Base-by-base conservation (phyloP, 2,797 vertebrate genomes). In the Mus minutoides region DNA sequence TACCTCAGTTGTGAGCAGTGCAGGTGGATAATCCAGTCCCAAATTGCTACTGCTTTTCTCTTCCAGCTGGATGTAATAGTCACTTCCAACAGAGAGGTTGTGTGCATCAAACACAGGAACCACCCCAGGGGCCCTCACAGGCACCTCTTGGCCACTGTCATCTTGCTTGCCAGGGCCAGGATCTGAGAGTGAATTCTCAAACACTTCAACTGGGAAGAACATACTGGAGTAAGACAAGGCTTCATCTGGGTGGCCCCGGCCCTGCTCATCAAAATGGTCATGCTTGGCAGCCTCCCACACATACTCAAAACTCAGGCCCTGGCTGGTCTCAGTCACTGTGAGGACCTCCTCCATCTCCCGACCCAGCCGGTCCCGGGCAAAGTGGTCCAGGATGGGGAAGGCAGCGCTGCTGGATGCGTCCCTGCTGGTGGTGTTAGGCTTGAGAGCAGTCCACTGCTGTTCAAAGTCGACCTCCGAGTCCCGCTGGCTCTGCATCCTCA, bases 231-330 rank as follows among this genome's bases (percentile, higher is more conserved):
- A 99, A 92, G 99, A 99, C 97, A 99, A 96, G 8, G 98, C 99
- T 12, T 99, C 99, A 17, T 99, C 99, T 40, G 99, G 97, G 98
- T 98, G 98, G 24, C 98, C 98, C 7, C 96, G 99, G 37, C 97
- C 95, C 22, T 98, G 99, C 94, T 98, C 99, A 29, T 98, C 98
- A 21, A 99, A 99, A 98, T 99, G 99, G 98, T 99, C 99, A 0
- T 99, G 99, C 97, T 99, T 99, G 91, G 99, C 99, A 0, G 99
- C 99, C 97, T 99, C 99, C 99, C 99, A 99, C 64, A 99, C 98
- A 1, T 99, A 99, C 95, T 99, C 99, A 52, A 99, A 99, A 98
- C 99, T 99, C 92, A 99, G 99, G 10, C 99, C 99, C 77, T 99
- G 99, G 98, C 99, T 99, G 0, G 99, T 99, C 98, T 99, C 99